Percentiles rank a stretch among this genome's conserved stretches.
phyloP scores from a whole-genome alignment of 2,797 vertebrate genomes.

The Sus cebifrons region DNA sequence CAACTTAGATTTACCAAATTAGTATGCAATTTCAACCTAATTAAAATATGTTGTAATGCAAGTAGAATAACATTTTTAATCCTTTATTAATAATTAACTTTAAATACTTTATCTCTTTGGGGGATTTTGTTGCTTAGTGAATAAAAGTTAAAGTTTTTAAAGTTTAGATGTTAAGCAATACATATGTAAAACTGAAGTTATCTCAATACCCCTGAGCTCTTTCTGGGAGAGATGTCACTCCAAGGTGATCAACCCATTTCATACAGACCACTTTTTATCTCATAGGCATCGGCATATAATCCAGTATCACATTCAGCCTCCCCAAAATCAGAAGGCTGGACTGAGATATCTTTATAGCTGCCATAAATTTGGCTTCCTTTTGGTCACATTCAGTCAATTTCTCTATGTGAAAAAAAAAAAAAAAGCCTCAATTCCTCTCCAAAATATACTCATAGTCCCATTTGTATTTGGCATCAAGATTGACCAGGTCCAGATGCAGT shows the following conservation, averaged over 20 bases:
- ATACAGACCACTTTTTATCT: not conserved
- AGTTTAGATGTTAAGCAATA: slow-evolving; percentile 13
- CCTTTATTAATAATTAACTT: slow-evolving; percentile 70
- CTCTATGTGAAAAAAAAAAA: not conserved
- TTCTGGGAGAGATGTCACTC: not conserved
- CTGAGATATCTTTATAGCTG: not conserved
- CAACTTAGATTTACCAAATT: slow-evolving; percentile 47
- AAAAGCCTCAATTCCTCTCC: not conserved
- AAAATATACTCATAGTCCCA: not conserved
- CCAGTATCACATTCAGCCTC: not conserved
- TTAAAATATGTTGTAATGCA: slow-evolving; percentile 62
- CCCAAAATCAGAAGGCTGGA: not conserved
- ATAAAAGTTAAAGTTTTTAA: slow-evolving; percentile 29
- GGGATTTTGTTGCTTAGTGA: slow-evolving; percentile 15
- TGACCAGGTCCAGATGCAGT: not conserved
- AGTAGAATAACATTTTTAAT: slow-evolving; percentile 59
- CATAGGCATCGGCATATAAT: not conserved
- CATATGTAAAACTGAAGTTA: not conserved
- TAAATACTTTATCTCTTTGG: slow-evolving; percentile 43
- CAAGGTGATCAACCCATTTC: not conserved
- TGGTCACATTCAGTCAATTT: not conserved
- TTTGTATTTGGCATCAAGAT: not conserved
- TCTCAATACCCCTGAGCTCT: not conserved
- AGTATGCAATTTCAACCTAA: slow-evolving; percentile 12
- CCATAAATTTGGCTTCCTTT: not conserved